A percentile compares a stretch with the other conserved stretches of the same genome.
phyloP scores from a whole-genome alignment of 2,113 vertebrate species.

The sheep (Ovis aries) region ARS-UI_Ramb_v3.0 NC_056054.1:209565001-209565500 shows the following conservation, averaged over 20 bases:
- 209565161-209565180: background rate
- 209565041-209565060: no score
- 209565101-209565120: background rate
- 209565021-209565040: accelerated
- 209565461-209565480: background rate
- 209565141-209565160: background rate
- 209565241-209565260: accelerated
- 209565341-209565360: background rate
- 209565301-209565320: background rate
- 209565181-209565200: background rate
- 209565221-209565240: background rate
- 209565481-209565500: background rate
- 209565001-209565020: no score
- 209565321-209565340: background rate
- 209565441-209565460: background rate
- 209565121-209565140: background rate
- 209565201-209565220: background rate
- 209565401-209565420: background rate
- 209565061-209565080: background rate
- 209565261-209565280: background rate
- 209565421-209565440: background rate
- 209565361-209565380: background rate
- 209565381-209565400: background rate
- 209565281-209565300: background rate
- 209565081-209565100: background rate